phyloP scores from a whole-genome alignment of 2,797 vertebrate species.

The Carduelis carduelis region DNA sequence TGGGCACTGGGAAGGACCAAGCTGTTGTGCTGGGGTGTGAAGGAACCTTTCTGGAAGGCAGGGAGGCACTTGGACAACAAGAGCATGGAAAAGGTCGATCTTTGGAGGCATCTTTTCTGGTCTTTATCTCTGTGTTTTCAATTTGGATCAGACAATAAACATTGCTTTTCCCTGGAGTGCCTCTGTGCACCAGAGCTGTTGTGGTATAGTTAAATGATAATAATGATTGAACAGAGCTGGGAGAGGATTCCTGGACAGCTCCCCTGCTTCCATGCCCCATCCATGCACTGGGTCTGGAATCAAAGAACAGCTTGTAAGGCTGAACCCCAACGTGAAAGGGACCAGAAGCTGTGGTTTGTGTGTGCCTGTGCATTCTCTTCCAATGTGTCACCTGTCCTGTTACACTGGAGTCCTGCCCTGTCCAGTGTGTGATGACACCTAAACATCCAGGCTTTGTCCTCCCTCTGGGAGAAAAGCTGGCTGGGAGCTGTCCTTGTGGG shows the following conservation, averaged over 20 bases:
- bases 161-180: background rate
- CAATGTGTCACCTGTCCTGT: accelerated
- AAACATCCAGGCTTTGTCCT: accelerated
- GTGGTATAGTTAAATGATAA: background rate
- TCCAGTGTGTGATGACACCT: accelerated
- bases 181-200: background rate
- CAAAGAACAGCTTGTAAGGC: background rate
- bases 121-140: accelerated
- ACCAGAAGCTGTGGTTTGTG: no score
- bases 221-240: background rate
- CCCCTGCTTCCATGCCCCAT: background rate
- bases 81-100: background rate
- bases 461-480: background rate
- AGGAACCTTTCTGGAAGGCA: background rate
- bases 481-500: background rate
- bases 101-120: background rate
- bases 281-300: accelerated
- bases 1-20: background rate
- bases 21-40: background rate
- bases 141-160: accelerated
- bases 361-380: background rate
- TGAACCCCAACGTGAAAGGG: accelerated
- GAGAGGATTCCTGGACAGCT: background rate
- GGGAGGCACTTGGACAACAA: background rate
- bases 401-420: accelerated